Evolutionary conservation across 2,113 vertebrate genomes (phyloP).

Genomic region (Sinocyclocheilus grahami): DNA sequence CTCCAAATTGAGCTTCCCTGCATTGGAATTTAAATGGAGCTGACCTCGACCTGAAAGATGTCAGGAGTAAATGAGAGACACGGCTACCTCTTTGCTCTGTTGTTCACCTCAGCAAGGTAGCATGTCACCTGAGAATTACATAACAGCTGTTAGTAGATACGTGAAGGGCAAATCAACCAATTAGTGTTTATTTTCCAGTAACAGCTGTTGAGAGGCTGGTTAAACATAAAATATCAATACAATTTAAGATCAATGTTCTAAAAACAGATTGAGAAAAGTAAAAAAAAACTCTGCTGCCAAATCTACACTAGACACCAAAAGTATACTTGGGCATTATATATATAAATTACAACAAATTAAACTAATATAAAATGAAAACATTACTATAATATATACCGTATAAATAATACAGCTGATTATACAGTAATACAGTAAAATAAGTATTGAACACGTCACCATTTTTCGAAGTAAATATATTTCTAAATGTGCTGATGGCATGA

Average conservation of each 20-base stretch:
- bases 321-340: no score
- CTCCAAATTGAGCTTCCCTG: conserved; percentile 1
- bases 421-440: no score
- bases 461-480: no score
- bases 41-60: neutral
- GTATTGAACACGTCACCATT: no score
- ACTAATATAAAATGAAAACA: no score
- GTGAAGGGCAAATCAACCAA: conserved; percentile 55
- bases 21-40: neutral
- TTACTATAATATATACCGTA: no score
- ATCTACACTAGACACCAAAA: no score
- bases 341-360: no score
- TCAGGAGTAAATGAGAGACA: conserved; percentile 29
- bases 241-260: conserved; percentile 52
- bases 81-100: neutral
- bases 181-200: conserved; percentile 30
- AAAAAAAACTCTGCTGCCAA: neutral
- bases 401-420: no score
- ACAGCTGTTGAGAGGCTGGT: conserved; percentile 46
- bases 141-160: conserved; percentile 54
- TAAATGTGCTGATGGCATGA: no score
- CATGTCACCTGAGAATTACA: neutral
- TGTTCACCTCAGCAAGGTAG: conserved; percentile 31
- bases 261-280: conserved; percentile 35
- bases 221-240: conserved; percentile 43